A percentile compares a stretch with the other conserved stretches of the same genome.
phyloP scores from a whole-genome alignment of 1,140 invertebrate genomes.

The Megathymus violae region DNA sequence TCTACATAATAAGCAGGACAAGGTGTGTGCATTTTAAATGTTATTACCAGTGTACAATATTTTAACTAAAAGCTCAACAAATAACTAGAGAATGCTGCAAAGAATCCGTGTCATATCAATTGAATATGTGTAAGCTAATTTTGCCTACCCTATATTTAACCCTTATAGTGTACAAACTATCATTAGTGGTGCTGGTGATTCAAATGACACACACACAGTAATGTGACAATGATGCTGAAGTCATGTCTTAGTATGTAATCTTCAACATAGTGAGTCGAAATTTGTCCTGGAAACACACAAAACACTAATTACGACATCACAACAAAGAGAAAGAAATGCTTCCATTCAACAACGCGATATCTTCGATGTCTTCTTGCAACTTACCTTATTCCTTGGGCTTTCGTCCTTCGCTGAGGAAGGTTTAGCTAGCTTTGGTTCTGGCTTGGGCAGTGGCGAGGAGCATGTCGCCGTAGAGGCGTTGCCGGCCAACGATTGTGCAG shows the following conservation, averaged over 20 bases:
- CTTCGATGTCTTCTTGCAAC: conserved; percentile 7
- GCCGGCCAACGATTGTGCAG: conserved; percentile 52
- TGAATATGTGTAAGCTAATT: too few species aligned
- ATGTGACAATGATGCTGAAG: conserved; percentile 17
- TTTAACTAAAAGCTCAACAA: too few species aligned
- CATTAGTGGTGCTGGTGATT: background rate
- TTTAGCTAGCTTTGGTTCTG: conserved; percentile 41
- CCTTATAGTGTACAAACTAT: background rate
- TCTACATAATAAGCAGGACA: too few species aligned
- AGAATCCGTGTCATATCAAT: too few species aligned
- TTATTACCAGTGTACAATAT: too few species aligned
- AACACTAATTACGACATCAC: conserved; percentile 19
- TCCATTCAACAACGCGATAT: conserved; percentile 1
- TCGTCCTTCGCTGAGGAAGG: conserved; percentile 39
- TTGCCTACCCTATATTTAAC: too few species aligned
- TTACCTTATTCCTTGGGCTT: conserved; percentile 46
- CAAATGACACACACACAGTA: conserved; percentile 4
- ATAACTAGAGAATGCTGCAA: too few species aligned
- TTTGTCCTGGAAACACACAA: conserved; percentile 21
- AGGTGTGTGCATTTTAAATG: too few species aligned
- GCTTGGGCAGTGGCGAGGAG: conserved; percentile 40
- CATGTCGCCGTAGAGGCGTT: conserved; percentile 40
- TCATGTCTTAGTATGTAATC: conserved; percentile 30
- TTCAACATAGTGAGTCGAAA: conserved; percentile 26
- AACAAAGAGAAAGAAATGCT: background rate